Evolutionary conservation across 1,140 invertebrate genomes (phyloP).

Genomic region (Drosophila funebris): DNA sequence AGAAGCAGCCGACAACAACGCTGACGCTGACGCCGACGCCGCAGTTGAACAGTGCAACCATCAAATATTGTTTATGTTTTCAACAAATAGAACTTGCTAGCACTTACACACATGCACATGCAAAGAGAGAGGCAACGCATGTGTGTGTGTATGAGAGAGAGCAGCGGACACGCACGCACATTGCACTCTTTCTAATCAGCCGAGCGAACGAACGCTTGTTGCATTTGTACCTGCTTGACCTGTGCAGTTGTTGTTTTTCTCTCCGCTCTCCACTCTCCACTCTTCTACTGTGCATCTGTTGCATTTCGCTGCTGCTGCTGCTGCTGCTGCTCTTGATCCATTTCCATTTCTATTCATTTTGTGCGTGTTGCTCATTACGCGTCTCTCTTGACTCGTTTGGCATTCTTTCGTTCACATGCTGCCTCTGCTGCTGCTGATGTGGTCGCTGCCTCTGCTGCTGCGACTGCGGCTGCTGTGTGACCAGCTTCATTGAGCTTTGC

Average conservation of each 20-base stretch:
- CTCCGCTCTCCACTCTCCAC: constrained; percentile 2
- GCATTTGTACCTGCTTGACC: constrained; percentile 81
- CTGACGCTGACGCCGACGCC: constrained; percentile 23
- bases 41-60: constrained; percentile 45
- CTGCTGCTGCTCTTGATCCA: constrained; percentile 72
- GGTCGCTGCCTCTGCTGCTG: constrained; percentile 1
- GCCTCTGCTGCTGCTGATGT: constrained; percentile 2
- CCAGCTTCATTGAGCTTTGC: constrained; percentile 72
- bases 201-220: constrained; percentile 66
- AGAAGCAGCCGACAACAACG: constrained; percentile 52
- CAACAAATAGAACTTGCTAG: constrained; percentile 54
- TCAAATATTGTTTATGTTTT: constrained; percentile 81
- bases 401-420: constrained; percentile 41
- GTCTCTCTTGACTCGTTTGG: constrained; percentile 17
- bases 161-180: constrained; percentile 53
- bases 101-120: constrained; percentile 8
- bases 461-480: constrained; percentile 26
- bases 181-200: constrained; percentile 77
- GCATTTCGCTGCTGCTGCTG: constrained; percentile 47
- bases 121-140: not conserved
- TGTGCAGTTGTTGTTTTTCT: constrained; percentile 45
- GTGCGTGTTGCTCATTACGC: constrained; percentile 77
- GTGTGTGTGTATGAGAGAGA: constrained; percentile 4
- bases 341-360: constrained; percentile 77
- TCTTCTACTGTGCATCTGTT: constrained; percentile 36